A percentile compares a stretch with the other conserved stretches of the same genome.
Evolutionary conservation across 2,113 vertebrate species (phyloP).

Genomic region (Sapajus apella): DNA sequence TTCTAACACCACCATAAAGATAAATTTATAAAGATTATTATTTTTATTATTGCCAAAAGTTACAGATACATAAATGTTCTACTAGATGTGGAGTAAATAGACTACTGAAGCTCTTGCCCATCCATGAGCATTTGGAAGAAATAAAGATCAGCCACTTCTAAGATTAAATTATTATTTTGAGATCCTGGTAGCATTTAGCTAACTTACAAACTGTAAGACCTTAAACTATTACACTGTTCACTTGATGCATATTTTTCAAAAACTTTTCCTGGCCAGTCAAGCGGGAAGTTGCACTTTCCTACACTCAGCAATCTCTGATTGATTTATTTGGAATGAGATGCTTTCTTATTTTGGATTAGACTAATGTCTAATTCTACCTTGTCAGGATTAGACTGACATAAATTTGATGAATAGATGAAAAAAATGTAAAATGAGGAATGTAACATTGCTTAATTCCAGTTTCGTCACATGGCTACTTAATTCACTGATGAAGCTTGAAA

Average conservation of each 20-base stretch:
- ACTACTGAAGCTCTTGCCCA: neutral
- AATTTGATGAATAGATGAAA: neutral
- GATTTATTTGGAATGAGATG: neutral
- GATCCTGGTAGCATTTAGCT: neutral
- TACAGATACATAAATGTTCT: neutral
- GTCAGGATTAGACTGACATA: neutral
- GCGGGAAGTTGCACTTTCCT: neutral
- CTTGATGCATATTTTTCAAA: neutral
- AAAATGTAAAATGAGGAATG: neutral
- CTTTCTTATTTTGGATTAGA: neutral
- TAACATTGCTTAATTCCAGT: neutral
- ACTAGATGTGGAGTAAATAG: no score
- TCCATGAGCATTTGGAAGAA: neutral
- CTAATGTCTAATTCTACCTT: neutral
- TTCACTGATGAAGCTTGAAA: neutral
- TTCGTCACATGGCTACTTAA: neutral
- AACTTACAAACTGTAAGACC: neutral
- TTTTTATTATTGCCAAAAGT: neutral
- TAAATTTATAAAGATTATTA: neutral
- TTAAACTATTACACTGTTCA: neutral
- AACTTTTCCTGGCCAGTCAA: neutral
- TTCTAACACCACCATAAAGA: neutral
- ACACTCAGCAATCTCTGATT: neutral
- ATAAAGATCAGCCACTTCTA: neutral
- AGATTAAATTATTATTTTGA: neutral